Conservation (phyloP, 2,888 invertebrate genomes). For the Serrognathus titanus region DNA sequence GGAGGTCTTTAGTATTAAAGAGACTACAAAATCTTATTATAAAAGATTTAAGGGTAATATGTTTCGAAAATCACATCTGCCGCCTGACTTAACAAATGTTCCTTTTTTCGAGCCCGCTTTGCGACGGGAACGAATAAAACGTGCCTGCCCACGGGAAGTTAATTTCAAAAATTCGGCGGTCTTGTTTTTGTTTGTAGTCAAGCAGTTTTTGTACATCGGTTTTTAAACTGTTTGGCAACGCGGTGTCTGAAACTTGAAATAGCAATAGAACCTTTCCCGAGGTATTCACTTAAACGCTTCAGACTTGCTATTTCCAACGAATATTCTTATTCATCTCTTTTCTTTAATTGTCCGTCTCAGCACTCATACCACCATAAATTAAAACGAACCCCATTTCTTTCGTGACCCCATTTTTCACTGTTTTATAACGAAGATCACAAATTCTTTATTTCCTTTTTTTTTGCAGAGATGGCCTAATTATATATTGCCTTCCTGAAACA, state of each 20-base stretch:
- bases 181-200: too few species aligned
- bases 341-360: slow-evolving; percentile 17
- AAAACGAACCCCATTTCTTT: background rate
- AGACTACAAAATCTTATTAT: slow-evolving; percentile 20
- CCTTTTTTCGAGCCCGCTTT: background rate
- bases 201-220: too few species aligned
- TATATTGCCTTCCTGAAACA: too few species aligned
- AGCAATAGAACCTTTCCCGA: slow-evolving; percentile 32
- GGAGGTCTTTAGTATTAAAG: slow-evolving; percentile 15
- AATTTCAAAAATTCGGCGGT: too few species aligned
- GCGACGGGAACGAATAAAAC: background rate
- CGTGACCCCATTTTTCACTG: too few species aligned
- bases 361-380: background rate
- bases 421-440: too few species aligned
- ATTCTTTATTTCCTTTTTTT: too few species aligned
- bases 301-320: slow-evolving; percentile 1
- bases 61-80: slow-evolving; percentile 23
- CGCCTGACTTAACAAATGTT: slow-evolving; percentile 15
- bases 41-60: slow-evolving; percentile 18
- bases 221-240: background rate
- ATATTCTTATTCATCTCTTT: slow-evolving; percentile 10
- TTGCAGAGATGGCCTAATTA: too few species aligned
- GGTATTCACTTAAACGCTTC: slow-evolving; percentile 13
- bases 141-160: too few species aligned
- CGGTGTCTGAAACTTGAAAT: slow-evolving; percentile 40